Evolutionary conservation across 2,113 vertebrate genomes (phyloP).

Genomic region (Thamnaconus septentrionalis): DNA sequence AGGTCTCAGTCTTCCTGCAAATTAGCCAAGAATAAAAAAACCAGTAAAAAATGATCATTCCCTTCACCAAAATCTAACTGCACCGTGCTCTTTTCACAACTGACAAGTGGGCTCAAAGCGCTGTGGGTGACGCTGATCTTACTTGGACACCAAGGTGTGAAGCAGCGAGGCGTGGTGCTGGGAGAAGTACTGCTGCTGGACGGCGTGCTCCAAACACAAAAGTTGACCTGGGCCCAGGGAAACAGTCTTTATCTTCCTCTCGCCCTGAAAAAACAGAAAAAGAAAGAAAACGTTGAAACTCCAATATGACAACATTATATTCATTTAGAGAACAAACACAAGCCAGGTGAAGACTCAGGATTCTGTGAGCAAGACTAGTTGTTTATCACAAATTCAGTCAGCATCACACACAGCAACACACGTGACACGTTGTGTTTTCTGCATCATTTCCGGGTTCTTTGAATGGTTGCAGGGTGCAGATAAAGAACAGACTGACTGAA

Average conservation of each 20-base stretch:
- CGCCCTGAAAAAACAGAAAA: slow-evolving; percentile 77
- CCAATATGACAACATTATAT: too few species aligned
- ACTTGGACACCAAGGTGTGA: slow-evolving; percentile 87
- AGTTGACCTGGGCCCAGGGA: slow-evolving; percentile 85
- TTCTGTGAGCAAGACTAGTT: too few species aligned
- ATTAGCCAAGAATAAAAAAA: not conserved
- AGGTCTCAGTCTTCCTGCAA: slow-evolving; percentile 59
- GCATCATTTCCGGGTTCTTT: too few species aligned
- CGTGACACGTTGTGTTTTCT: too few species aligned
- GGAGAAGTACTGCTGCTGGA: slow-evolving; percentile 91
- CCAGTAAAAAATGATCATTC: too few species aligned
- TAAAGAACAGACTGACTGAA: too few species aligned
- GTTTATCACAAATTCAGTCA: too few species aligned
- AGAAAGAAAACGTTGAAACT: not conserved
- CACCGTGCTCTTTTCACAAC: not conserved
- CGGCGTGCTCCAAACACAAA: slow-evolving; percentile 85
- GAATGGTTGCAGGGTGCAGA: too few species aligned
- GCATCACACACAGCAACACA: too few species aligned
- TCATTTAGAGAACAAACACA: too few species aligned
- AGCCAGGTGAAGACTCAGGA: too few species aligned
- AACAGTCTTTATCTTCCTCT: slow-evolving; percentile 84
- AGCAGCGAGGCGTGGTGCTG: slow-evolving; percentile 82
- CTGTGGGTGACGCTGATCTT: slow-evolving; percentile 38
- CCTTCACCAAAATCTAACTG: not conserved
- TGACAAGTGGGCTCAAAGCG: not conserved